These are phyloP conservation scores for Euborellia annulipes DNA, from an alignment of 1,140 invertebrate species.

Conservation along the genomic window DNA sequence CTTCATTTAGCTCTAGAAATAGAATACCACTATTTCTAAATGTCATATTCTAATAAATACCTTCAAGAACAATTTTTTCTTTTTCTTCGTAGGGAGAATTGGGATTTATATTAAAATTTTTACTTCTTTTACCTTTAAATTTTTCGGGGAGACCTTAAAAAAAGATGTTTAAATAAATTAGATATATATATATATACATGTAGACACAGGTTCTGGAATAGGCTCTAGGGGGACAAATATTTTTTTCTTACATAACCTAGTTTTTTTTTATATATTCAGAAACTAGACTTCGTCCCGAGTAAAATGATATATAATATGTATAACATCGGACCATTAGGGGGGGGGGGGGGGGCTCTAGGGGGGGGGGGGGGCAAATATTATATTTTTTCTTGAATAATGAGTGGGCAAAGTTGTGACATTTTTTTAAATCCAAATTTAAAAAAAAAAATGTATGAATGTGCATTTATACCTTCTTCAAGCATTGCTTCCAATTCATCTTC, in stretches of 20 bases:
- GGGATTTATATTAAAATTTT: conserved; percentile 36
- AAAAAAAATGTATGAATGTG: not conserved
- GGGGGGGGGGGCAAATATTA: too few relatives aligned
- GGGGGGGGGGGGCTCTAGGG: too few relatives aligned
- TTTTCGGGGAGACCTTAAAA: conserved; percentile 44
- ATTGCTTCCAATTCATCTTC: conserved; percentile 80
- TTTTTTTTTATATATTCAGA: too few relatives aligned
- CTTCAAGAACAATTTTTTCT: conserved; percentile 69
- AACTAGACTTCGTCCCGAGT: too few relatives aligned
- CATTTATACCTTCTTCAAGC: conserved; percentile 52
- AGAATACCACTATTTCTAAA: not conserved
- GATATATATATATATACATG: not conserved
- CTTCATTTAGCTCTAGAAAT: not conserved
- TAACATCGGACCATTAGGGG: too few relatives aligned
- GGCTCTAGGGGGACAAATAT: too few relatives aligned
- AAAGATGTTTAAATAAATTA: too few relatives aligned
- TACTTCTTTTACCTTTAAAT: conserved; percentile 43
- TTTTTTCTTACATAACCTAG: too few relatives aligned
- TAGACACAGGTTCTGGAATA: too few relatives aligned
- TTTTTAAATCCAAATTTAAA: not conserved
- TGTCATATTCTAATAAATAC: conserved; percentile 28
- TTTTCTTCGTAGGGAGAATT: conserved; percentile 56
- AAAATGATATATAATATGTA: too few relatives aligned
- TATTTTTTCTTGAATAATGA: not conserved
- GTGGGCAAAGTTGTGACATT: not conserved